phyloP scores from a whole-genome alignment of 2,888 invertebrate species.

The Dromius quadrimaculatus region DNA sequence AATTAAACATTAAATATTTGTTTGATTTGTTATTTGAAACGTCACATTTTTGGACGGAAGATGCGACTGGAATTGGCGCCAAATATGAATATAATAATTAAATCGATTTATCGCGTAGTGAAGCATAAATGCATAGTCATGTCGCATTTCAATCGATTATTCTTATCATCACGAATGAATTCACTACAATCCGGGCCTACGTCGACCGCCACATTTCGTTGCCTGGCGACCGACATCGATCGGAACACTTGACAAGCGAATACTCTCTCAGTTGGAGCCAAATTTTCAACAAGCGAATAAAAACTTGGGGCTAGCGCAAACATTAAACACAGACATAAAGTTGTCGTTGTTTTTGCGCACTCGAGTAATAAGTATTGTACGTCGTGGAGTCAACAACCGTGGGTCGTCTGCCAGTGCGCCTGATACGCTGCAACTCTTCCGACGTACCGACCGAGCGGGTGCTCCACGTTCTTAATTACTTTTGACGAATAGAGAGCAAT shows the following conservation, averaged over 20 bases:
- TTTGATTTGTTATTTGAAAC: no score
- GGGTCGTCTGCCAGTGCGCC: slow-evolving; percentile 3
- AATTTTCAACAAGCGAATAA: slow-evolving; percentile 5
- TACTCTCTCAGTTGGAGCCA: slow-evolving; percentile 18
- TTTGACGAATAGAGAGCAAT: slow-evolving; percentile 43
- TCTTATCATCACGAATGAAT: slow-evolving; percentile 25
- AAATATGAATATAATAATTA: no score
- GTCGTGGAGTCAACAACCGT: slow-evolving; percentile 36
- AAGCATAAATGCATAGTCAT: slow-evolving; percentile 31
- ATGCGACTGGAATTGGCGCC: no score
- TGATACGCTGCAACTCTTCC: slow-evolving; percentile 36
- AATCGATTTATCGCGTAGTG: slow-evolving; percentile 29
- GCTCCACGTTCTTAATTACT: slow-evolving; percentile 41
- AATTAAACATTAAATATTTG: no score
- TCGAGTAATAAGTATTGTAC: slow-evolving; percentile 15
- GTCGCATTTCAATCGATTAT: slow-evolving; percentile 43
- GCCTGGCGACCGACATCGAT: slow-evolving; percentile 60
- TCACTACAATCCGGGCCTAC: slow-evolving; percentile 31
- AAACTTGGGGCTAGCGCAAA: slow-evolving; percentile 11
- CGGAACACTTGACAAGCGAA: slow-evolving; percentile 55
- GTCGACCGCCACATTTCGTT: slow-evolving; percentile 54
- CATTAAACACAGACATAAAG: no score
- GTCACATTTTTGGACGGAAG: no score
- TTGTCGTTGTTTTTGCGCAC: slow-evolving; percentile 13
- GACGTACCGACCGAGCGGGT: slow-evolving; percentile 1